These are phyloP conservation scores for Imbricaverruca yamaguchii DNA, from an alignment of 2,888 invertebrate genomes.

Conservation along the genomic window DNA sequence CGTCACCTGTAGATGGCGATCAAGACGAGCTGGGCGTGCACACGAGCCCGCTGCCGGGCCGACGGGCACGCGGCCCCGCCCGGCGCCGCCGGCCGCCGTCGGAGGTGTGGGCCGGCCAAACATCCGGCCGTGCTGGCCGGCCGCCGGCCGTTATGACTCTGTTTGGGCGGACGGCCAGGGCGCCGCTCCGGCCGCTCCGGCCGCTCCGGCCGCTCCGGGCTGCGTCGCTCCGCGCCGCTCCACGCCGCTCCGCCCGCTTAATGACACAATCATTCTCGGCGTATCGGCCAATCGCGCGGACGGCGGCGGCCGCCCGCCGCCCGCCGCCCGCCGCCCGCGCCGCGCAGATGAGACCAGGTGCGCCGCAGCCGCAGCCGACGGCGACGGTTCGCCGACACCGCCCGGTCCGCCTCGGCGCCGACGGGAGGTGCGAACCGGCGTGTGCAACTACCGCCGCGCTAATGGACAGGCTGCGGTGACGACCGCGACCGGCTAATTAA, in stretches of 20 bases:
- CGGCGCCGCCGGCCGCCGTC: neutral
- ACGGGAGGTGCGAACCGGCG: too few species aligned
- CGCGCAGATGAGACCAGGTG: too few species aligned
- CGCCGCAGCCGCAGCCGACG: too few species aligned
- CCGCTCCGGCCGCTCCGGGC: neutral
- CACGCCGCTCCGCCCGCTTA: neutral
- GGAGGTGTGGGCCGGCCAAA: neutral
- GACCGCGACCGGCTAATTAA: too few species aligned
- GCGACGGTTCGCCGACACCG: too few species aligned
- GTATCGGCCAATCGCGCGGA: neutral
- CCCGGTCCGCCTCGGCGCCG: too few species aligned
- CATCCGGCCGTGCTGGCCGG: neutral
- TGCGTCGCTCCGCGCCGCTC: too few species aligned
- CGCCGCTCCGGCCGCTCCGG: neutral
- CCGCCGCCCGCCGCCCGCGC: neutral
- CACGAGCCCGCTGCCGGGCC: too few species aligned
- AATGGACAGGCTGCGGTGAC: too few species aligned
- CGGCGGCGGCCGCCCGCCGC: neutral
- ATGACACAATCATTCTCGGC: conserved; percentile 3
- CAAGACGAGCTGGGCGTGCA: too few species aligned
- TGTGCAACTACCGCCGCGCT: too few species aligned
- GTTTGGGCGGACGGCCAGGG: neutral
- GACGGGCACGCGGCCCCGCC: neutral
- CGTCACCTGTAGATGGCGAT: too few species aligned
- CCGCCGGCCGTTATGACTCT: neutral